Evolutionary conservation across 2,113 vertebrate species (phyloP), one percentile per base, ranked within the genome.

Genomic region (Prietella phreatophila): DNA sequence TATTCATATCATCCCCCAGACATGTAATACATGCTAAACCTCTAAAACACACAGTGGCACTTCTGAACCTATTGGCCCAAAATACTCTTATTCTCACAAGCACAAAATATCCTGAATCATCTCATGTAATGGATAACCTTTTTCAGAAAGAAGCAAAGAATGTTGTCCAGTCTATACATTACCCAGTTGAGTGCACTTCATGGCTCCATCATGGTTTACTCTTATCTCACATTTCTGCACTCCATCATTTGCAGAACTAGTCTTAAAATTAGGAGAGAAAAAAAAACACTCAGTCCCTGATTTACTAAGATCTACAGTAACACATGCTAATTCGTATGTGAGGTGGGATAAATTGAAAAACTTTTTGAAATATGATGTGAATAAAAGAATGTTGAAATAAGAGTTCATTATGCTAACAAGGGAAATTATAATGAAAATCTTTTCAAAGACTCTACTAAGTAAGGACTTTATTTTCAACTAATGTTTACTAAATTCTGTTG

Each of bases 291-390:
- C 67, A 36, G 17, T 42, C 8, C 1, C 19, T 25, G 36, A 22
- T 25, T 42, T 25, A 71, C 33, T 19, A 14, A 42, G 71, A 75
- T 75, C 36, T 36, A 42, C 4, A 75, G 42, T 75, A 75, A 22
- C 71, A 71, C 67, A 75, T 75, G 36, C 19, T 75, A 75, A 75
- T 75, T 75, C 42, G 71, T 75, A 9, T 42, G 71, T 75, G 71
- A 36, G 25, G 71, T 42, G 36, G 71, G 71, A 42, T 69, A 42
- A 75, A 22, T n/a, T 73, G 71, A 67, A 67, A 67, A 67, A 14
- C 63, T 3, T 15, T 75, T 75, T 4, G 36, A 75, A 75, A 75
- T 42, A 4, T 2, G 71, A 75, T 10, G 25, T 42, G 71, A 75
- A 75, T 42, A 75, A 75, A 75, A 75, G 36, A 22, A 36, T 11